phyloP scores from a whole-genome alignment of 1,140 invertebrate genomes.

The Bombus soroeensis region DNA sequence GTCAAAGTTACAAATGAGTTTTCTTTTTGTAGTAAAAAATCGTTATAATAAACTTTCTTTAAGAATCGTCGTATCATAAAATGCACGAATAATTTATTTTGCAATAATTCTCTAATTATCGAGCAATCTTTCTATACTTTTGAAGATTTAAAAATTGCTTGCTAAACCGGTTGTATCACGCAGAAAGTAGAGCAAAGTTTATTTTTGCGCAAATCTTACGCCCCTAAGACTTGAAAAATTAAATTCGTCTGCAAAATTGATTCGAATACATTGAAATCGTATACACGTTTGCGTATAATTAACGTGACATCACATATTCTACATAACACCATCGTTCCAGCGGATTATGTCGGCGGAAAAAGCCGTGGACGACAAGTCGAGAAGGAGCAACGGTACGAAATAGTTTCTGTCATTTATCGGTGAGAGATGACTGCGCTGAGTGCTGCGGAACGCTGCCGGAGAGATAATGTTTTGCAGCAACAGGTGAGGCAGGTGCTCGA shows the following conservation, averaged over 20 bases:
- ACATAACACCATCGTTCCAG: slow-evolving; percentile 26
- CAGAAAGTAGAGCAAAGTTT: background rate
- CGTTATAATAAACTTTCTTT: too few relatives aligned
- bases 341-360: slow-evolving; percentile 51
- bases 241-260: background rate
- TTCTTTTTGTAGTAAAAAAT: too few relatives aligned
- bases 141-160: too few relatives aligned
- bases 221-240: too few relatives aligned
- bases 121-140: too few relatives aligned
- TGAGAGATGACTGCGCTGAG: slow-evolving; percentile 75
- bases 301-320: slow-evolving; percentile 5
- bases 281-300: background rate
- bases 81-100: too few relatives aligned
- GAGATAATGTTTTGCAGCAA: slow-evolving; percentile 83
- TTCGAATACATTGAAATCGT: background rate
- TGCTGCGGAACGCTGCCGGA: slow-evolving; percentile 68
- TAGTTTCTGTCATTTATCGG: slow-evolving; percentile 79
- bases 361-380: slow-evolving; percentile 24
- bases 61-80: too few relatives aligned
- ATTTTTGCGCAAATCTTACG: background rate
- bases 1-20: too few relatives aligned
- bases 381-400: slow-evolving; percentile 64
- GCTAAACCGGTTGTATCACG: background rate
- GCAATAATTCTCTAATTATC: too few relatives aligned
- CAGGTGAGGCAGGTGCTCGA: slow-evolving; percentile 83